Conservation (phyloP, 2,888 invertebrate genomes). For the Eupsilia transversa region DNA sequence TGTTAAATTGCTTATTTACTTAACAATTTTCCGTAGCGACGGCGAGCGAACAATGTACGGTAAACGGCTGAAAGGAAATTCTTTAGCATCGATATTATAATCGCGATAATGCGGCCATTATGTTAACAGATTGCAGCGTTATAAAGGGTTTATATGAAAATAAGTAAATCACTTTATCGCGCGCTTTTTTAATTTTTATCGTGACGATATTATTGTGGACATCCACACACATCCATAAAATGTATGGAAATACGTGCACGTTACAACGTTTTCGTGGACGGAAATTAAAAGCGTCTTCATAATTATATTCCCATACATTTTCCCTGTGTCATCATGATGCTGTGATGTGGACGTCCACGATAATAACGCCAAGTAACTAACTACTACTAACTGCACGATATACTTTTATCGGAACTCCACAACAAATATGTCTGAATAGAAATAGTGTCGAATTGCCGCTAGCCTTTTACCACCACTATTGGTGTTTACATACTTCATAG, state of each 20-base stretch:
- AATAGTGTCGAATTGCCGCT: too few relatives aligned
- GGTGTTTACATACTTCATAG: too few relatives aligned
- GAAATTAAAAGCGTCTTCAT: too few relatives aligned
- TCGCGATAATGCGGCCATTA: constrained; percentile 47
- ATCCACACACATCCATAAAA: background rate
- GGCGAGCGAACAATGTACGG: constrained; percentile 55
- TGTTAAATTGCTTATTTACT: constrained; percentile 85
- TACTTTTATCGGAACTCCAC: too few relatives aligned
- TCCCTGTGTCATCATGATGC: too few relatives aligned
- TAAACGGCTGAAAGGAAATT: constrained; percentile 59
- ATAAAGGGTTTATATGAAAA: constrained; percentile 25
- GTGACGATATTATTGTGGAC: background rate
- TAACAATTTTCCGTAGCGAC: constrained; percentile 68
- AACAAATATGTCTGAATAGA: too few relatives aligned
- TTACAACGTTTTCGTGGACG: background rate
- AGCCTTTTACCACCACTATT: too few relatives aligned
- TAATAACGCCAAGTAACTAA: too few relatives aligned
- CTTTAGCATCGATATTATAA: constrained; percentile 49
- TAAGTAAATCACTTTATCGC: background rate
- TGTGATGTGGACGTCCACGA: too few relatives aligned
- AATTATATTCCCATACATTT: too few relatives aligned
- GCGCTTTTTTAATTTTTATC: background rate
- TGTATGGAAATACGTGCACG: background rate
- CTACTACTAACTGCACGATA: too few relatives aligned
- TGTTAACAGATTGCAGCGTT: constrained; percentile 24